Base-by-base conservation (phyloP, 2,797 vertebrate genomes). In the Lagodon rhomboides region DNA sequence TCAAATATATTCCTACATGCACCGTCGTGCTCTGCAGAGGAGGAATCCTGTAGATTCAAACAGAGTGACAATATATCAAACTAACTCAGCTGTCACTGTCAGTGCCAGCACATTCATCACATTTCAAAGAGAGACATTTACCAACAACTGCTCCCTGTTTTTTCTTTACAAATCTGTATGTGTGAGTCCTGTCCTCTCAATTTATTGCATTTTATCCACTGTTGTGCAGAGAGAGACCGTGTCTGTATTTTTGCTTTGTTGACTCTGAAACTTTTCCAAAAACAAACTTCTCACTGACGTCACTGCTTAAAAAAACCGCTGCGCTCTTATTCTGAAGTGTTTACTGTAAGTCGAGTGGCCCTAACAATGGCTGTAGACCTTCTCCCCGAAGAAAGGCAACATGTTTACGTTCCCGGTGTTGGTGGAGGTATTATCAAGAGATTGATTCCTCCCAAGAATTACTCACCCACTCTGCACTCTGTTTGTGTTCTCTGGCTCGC, bases 71-170 rank as follows among this genome's bases (percentile, higher is more conserved):
- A 65, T 69, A 53, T 15, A 69, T 80, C 69, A 77, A 50, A 78
- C 73, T 41, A 68, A 16, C 1, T 75, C 53, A 0, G 46, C 59
- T 67, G 81, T 80, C 75, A 51, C 23, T n/a, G 69, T 55, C 12
- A 0, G 20, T 7, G 64, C 30, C 18, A 30, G 43, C 55, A 77
- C 73, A 71, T 79, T 66, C 20, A 70, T 83, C 78, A 74, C 7
- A 51, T 47, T 68, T 68, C 41, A 68, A 6, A 68, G 58, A 34
- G 7, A 75, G 17, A 68, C 20, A 25, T 75, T 51, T 43, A 41
- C 13, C 49, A 22, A 43, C 9, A 60, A 41, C n/a, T 15, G 20
- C 27, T 63, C 11, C 43, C 58, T 41, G 4, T 47, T 53, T 50
- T 9, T 38, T 38, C 9, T 38, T 68, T 25, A 20, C 2, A 51